Conservation (phyloP, 2,113 vertebrate genomes). For the Tricholaema leucomelas region DNA sequence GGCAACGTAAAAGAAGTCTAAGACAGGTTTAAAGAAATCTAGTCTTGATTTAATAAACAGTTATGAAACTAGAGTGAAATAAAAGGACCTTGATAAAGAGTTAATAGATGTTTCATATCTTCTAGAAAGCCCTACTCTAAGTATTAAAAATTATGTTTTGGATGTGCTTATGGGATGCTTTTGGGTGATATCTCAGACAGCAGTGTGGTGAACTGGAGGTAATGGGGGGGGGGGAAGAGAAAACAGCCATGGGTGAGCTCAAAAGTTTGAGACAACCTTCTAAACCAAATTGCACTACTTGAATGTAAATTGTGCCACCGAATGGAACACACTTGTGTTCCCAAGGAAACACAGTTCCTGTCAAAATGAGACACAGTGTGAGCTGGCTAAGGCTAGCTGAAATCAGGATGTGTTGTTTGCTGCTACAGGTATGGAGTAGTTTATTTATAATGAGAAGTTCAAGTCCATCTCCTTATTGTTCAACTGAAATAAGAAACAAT, state of each 20-base stretch:
- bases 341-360: not conserved
- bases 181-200: not conserved
- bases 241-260: not conserved
- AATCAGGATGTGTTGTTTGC: not conserved
- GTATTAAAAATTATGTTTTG: not conserved
- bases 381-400: not conserved
- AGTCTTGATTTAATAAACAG: not conserved
- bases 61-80: not conserved
- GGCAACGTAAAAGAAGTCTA: not conserved
- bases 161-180: not conserved
- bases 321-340: not conserved
- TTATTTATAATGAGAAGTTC: not conserved
- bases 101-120: not conserved
- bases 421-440: not conserved
- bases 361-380: not conserved
- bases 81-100: not conserved
- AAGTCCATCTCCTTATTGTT: not conserved
- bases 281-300: not conserved
- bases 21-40: not conserved
- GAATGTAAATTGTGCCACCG: not conserved
- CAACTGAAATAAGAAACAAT: not conserved
- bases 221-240: too few species aligned
- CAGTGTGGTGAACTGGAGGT: not conserved
- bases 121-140: not conserved
- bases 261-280: not conserved